Evolutionary conservation across 2,797 vertebrate genomes (phyloP), one percentile per base, ranked within the genome.

Genomic region (Pogonophryne albipinna): DNA sequence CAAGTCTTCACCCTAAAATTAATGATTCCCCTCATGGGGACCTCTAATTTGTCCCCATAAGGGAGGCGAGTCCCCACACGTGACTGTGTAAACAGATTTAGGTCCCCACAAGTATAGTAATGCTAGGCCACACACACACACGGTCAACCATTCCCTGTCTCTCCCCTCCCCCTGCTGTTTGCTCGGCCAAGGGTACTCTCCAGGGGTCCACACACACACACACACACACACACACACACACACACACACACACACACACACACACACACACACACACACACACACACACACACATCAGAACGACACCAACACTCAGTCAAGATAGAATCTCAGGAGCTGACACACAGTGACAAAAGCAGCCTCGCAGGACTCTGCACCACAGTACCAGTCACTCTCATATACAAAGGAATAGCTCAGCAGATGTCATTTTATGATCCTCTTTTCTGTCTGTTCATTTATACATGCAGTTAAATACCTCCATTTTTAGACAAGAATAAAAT

Each of bases 231-330:
- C 23, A 23, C 23, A 23, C 20, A 23, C 20, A 20, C 20, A 23
- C 20, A 23, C 23, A 23, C 23, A 23, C 23, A 23, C 23, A 23
- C 23, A 23, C 23, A 23, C 23, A 23, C 23, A 23, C 23, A 23
- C 23, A 23, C 23, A 23, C 23, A 23, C 23, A 23, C 23, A 23
- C 23, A 23, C 23, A 2, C 23, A 23, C 23, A 23, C 23, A 23
- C 23, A 23, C 74, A 74, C 79, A 27, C 23, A 86, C 7, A 38
- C 8, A 38, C 34, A 38, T 45, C 72, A 81, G 68, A 89, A 56
- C 86, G 66, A 85, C 79, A 73, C 78, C 53, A 71, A 85, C 82
- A 68, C 71, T 85, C 79, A 79, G 71, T 74, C 71, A 64, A 78
- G 84, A 87, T 64, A 80, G 62, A 79, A 71, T 78, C 77, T 78